Evolutionary conservation across 2,113 vertebrate genomes (phyloP), one percentile per base, ranked within the genome.

Genomic region (Amazona guildingii): DNA sequence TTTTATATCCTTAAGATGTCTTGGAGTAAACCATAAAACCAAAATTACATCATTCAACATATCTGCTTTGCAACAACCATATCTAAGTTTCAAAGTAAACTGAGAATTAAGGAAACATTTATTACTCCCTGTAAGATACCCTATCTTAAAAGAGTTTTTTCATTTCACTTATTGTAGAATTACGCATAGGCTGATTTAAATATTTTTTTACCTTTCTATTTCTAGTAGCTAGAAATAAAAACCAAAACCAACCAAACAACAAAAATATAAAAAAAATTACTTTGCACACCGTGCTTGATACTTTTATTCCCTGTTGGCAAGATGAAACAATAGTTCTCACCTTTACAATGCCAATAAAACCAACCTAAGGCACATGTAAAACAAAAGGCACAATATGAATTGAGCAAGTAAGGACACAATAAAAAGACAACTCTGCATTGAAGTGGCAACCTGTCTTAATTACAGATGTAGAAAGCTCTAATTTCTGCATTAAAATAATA

Each of bases 81-180:
- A 37, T 39, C 28, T 68, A 57, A 92, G 86, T 95, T 97, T 78
- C 62, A 73, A 72, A 85, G 94, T 72, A 96, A 97, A 86, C 35
- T 67, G 86, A 96, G 91, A 95, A 82, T 28, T 78, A 61, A 95
- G 57, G 76, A 95, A 96, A 96, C 16, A 95, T 95, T 95, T 94
- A 86, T 93, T 87, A 88, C 96, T 96, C 29, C 57, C 28, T 11
- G 7, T 90, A 96, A 94, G 77, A 92, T 91, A 96, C 63, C 70
- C 63, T 55, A 83, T 70, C 51, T 77, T 35, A 54, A 67, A 55
- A 43, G 25, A 78, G 86, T 87, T 91, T 95, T 95, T 97, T 92
- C 46, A 70, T 95, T 85, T 94, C 59, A 37, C 14, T 76, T 17
- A 39, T 70, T 96, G 96, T 68, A 70, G 94, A 94, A 90, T 86